Evolutionary conservation across 2,113 vertebrate species (phyloP), one percentile per base, ranked within the genome.

Genomic region (Emydocephalus ijimae): DNA sequence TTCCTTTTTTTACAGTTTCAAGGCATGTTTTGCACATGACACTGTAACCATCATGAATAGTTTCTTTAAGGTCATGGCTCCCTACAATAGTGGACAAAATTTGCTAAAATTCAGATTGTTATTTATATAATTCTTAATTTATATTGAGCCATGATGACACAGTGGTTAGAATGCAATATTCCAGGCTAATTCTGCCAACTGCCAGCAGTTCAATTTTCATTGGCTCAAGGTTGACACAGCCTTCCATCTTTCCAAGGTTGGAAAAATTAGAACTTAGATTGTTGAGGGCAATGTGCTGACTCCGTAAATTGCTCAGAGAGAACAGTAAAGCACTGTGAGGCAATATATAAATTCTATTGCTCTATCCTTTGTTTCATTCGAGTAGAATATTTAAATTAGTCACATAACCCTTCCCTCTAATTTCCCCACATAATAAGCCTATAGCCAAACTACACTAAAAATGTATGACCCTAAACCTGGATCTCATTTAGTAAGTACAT

Each of bases 101-200:
- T 92, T 91, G 88, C 56, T 48, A 74, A 59, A 9, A 93, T 23
- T 92, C 89, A 94, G 92, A 94, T 95, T 18, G 20, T 81, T 81
- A 74, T 74, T 74, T 39, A 74, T 74, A 20, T 39, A 20, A 9
- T 39, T 81, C 2, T 81, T 39, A 39, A 81, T 81, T 39, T 43
- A 81, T 81, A 69, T 1, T 69, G 29, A 69, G 12, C 29, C 12
- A 5, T n/a, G 64, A 14, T 69, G 64, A 15, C 64, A n/a, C 64
- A 69, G 12, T 69, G 29, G 12, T 69, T 69, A 69, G 29, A 69
- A 69, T 69, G 29, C 64, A 69, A 15, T 69, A 69, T 69, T 69
- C 11, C 61, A 69, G 29, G 61, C 26, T 64, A 64, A 64, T 29
- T 64, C 61, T 64, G 11, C 11, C 26, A 0, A 29, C 61, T 64